Evolutionary conservation across 2,113 vertebrate species (phyloP).

Genomic region (Puma concolor): DNA sequence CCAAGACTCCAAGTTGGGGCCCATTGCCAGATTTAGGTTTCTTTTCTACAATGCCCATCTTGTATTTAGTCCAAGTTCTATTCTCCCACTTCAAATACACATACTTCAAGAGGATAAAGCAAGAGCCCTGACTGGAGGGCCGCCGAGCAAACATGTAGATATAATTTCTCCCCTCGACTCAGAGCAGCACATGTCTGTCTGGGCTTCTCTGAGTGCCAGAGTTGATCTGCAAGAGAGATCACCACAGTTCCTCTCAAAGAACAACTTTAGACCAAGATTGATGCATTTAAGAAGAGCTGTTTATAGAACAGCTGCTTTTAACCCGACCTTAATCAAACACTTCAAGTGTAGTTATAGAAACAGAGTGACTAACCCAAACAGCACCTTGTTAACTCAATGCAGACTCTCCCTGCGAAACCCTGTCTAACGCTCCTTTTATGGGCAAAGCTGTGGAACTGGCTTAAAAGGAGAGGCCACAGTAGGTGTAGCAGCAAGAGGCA

Average conservation of each 20-base stretch:
- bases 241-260: background rate
- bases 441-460: slow-evolving; percentile 26
- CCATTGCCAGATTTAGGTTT: background rate
- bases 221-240: background rate
- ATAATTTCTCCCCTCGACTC: background rate
- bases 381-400: slow-evolving; percentile 62
- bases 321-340: slow-evolving; percentile 63
- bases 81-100: slow-evolving; percentile 9
- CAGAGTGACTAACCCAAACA: slow-evolving; percentile 65
- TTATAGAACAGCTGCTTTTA: slow-evolving; percentile 67
- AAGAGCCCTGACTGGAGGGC: background rate
- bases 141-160: background rate
- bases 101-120: background rate
- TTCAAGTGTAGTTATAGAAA: slow-evolving; percentile 68
- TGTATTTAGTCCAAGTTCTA: background rate
- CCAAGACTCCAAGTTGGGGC: background rate
- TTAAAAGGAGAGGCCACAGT: background rate
- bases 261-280: slow-evolving; percentile 49
- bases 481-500: background rate
- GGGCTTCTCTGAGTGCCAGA: background rate
- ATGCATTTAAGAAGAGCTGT: slow-evolving; percentile 40
- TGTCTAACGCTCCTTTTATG: slow-evolving; percentile 72
- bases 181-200: background rate
- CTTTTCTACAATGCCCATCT: background rate
- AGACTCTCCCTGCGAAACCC: slow-evolving; percentile 20